Evolutionary conservation across 2,888 invertebrate genomes (phyloP).

Genomic region (Amphipoea lucens): DNA sequence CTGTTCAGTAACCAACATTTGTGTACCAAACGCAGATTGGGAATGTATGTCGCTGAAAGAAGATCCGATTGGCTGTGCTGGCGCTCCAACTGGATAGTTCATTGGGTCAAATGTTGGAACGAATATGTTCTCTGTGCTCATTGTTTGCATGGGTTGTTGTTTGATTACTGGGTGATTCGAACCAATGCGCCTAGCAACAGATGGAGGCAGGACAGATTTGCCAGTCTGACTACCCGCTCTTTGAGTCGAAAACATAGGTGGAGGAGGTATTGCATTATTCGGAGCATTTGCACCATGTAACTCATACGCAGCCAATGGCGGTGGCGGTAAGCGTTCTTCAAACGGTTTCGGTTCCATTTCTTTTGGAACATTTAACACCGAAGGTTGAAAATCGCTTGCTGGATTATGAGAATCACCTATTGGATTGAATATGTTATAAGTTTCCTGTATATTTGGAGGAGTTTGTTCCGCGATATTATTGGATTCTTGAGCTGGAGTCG

Average conservation of each 20-base stretch:
- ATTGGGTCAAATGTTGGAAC: slow-evolving; percentile 72
- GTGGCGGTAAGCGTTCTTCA: slow-evolving; percentile 44
- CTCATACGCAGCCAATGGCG: slow-evolving; percentile 29
- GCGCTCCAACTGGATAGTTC: slow-evolving; percentile 25
- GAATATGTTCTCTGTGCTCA: slow-evolving; percentile 78
- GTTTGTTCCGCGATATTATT: slow-evolving; percentile 38
- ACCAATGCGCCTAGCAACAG: slow-evolving; percentile 84
- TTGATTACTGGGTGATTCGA: slow-evolving; percentile 81
- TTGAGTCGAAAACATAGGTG: slow-evolving; percentile 84
- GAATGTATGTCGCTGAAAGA: slow-evolving; percentile 41
- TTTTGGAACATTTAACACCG: slow-evolving; percentile 24
- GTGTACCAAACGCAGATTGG: slow-evolving; percentile 29
- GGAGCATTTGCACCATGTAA: slow-evolving; percentile 19
- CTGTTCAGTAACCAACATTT: slow-evolving; percentile 34
- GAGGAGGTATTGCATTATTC: slow-evolving; percentile 81
- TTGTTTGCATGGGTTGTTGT: slow-evolving; percentile 69
- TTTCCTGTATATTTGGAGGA: slow-evolving; percentile 42
- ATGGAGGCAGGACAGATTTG: slow-evolving; percentile 83
- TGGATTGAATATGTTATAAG: slow-evolving; percentile 62
- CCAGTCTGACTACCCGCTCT: slow-evolving; percentile 72
- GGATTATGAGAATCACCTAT: slow-evolving; percentile 14
- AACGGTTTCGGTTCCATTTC: slow-evolving; percentile 35
- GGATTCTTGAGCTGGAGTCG: slow-evolving; percentile 11
- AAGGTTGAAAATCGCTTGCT: slow-evolving; percentile 40
- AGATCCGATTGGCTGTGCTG: slow-evolving; percentile 34